Base-by-base conservation (phyloP, 2,888 invertebrate genomes). In the Scaptomyza flava region DNA sequence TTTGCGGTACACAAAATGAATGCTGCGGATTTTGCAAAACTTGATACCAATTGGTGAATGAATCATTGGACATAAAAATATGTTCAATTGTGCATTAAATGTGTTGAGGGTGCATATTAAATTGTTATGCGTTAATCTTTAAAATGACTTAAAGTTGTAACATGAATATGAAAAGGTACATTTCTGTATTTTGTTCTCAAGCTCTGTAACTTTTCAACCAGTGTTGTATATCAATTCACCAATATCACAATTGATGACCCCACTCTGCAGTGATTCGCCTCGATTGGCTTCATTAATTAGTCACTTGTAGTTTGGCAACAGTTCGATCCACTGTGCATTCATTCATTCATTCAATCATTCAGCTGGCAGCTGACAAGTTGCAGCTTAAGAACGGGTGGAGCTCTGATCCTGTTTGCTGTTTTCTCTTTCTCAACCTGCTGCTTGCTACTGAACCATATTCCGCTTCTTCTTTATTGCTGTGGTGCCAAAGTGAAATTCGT, bases 401-500 rank as follows among this genome's bases (percentile, higher is more conserved):
- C 5, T 14, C 14, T 23, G 41, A 43, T 53, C 31, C 57, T 34
- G 38, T 38, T 23, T 12, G 14, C 41, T 23, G 50, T 20, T 56
- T 8, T 9, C n/a, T 12, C n/a, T 23, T n/a, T 8, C 59, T 30
- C 52, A 34, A 65, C 41, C 38, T 48, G 48, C 30, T 30, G 23
- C 42, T 64, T 14, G 31, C 45, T 53, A 57, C 62, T 72, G 72
- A 62, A 67, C 54, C 85, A 66, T 68, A 72, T 81, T 79, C 63
- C 41, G 57, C 9, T 41, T 38, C 9, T 41, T 38, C 50, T 51
- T 67, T 56, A 51, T 54, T 60, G 45, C 42, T 68, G 70, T 60
- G 53, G 50, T 56, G 70, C 51, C 20, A 59, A 38, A 70, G 53
- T 33, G 47, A 78, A 75, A 75, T 79, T 81, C 79, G 68, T 87